Evolutionary conservation across 2,797 vertebrate genomes (phyloP).

Genomic region (Thalassophryne amazonica): DNA sequence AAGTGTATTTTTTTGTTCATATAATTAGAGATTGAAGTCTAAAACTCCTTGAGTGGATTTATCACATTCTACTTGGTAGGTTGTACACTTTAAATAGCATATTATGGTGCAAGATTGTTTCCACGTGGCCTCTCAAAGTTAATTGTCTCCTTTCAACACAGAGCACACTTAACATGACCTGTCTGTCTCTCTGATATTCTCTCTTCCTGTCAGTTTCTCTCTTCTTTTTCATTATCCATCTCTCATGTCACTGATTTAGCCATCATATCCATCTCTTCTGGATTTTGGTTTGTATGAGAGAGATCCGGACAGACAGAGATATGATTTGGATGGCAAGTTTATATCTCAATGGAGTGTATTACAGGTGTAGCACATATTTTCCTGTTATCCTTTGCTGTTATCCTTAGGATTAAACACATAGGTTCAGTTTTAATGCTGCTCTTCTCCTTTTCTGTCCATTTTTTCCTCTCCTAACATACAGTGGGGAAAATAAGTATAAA

Average conservation of each 20-base stretch:
- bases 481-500: no score
- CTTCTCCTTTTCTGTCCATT: conserved; percentile 9
- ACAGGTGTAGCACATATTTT: conserved; percentile 44
- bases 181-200: neutral
- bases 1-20: neutral
- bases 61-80: conserved; percentile 31
- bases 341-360: conserved; percentile 36
- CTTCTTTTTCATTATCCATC: neutral
- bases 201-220: conserved; percentile 7
- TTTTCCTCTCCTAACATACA: neutral
- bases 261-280: neutral
- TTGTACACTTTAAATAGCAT: conserved; percentile 36
- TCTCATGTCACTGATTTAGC: conserved; percentile 7
- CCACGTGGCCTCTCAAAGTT: conserved; percentile 18
- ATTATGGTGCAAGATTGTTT: conserved; percentile 44
- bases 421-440: conserved; percentile 46
- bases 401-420: conserved; percentile 46
- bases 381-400: conserved; percentile 40
- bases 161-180: conserved; percentile 19
- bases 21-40: neutral
- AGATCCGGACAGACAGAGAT: neutral
- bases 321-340: conserved; percentile 26
- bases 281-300: neutral
- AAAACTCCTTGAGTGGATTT: conserved; percentile 10
- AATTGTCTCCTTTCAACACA: conserved; percentile 31